Evolutionary conservation across 1,140 invertebrate species (phyloP).

Genomic region (Thrips palmi): DNA sequence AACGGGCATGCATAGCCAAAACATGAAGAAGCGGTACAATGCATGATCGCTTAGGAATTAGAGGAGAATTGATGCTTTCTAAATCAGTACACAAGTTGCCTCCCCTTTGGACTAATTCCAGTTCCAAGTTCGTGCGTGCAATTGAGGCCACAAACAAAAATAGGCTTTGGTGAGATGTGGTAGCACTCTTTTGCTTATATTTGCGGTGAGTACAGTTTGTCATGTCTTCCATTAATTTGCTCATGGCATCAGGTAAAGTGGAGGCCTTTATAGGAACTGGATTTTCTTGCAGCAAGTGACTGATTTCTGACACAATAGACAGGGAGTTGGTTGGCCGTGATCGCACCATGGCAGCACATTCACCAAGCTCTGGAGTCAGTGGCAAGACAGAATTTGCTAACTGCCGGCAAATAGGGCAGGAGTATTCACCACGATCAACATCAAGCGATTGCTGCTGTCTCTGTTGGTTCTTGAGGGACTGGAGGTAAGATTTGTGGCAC

Average conservation of each 20-base stretch:
- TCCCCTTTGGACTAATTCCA: constrained; percentile 73
- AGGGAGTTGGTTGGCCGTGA: constrained; percentile 31
- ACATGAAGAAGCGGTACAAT: constrained; percentile 81
- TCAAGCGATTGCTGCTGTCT: constrained; percentile 50
- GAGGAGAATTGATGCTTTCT: constrained; percentile 24
- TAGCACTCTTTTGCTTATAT: constrained; percentile 31
- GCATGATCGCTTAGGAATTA: constrained; percentile 66
- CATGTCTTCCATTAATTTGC: constrained; percentile 85
- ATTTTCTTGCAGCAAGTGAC: constrained; percentile 45
- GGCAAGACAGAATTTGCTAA: constrained; percentile 84
- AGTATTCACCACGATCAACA: constrained; percentile 73
- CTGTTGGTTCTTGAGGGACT: constrained; percentile 57
- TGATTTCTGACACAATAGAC: constrained; percentile 35
- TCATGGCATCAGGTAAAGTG: constrained; percentile 57
- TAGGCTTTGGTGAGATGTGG: constrained; percentile 45
- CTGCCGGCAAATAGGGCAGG: constrained; percentile 85
- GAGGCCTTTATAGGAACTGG: constrained; percentile 31
- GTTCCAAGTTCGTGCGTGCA: constrained; percentile 79
- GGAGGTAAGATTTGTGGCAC: constrained; percentile 76
- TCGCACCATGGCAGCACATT: constrained; percentile 35
- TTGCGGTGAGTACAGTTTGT: constrained; percentile 54
- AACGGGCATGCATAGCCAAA: constrained; percentile 61
- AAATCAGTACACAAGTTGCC: constrained; percentile 42
- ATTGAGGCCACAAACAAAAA: constrained; percentile 82
- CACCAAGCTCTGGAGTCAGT: constrained; percentile 58